Evolutionary conservation across 2,797 vertebrate genomes (phyloP), one percentile per base, ranked within the genome.

Genomic region (Coreius guichenoti): DNA sequence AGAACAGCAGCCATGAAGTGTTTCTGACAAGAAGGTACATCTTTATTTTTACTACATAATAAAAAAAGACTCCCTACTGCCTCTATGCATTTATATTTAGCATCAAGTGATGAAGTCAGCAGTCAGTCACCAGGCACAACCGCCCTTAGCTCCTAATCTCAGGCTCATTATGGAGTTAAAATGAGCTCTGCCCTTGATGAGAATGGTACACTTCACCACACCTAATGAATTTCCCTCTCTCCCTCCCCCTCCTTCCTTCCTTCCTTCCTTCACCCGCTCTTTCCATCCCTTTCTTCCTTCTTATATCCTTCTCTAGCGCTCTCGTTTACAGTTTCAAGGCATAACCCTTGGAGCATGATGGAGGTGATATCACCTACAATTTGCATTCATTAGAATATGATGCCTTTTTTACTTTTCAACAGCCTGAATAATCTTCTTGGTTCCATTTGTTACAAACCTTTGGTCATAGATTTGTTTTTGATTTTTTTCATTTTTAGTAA

Each of bases 91-190:
- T 85, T 80, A 61, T 80, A 51, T 85, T 85, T 73, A 85, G 84
- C 68, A 51, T 85, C 84, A 65, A 72, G 56, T 72, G 69, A 79
- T 61, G 83, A 49, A 74, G 56, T 51, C 83, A 73, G 77, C 77
- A 85, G 68, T 73, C 83, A 31, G 77, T 85, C 69, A 65, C 68
- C 69, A n/a, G 16, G 23, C 77, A 63, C 77, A 74, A 85, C 77
- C 77, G 45, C 82, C 67, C 68, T 80, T 49, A 85, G 84, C 77
- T 77, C 68, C 56, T 80, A 85, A 74, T 74, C 77, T 85, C 84
- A 74, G 68, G 68, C 84, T 85, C 77, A 85, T 85, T 85, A 80
- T 63, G 8, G 84, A 80, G 84, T 74, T 85, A 74, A 85, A 80
- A 85, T 31, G 83, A 84, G 75, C 65, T 84, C 51, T 79, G 83